Percentiles rank a stretch among this genome's conserved stretches.
These are phyloP conservation scores for Adrianichthys oophorus DNA, from an alignment of 2,797 vertebrate genomes.

Conservation along the genomic window DNA sequence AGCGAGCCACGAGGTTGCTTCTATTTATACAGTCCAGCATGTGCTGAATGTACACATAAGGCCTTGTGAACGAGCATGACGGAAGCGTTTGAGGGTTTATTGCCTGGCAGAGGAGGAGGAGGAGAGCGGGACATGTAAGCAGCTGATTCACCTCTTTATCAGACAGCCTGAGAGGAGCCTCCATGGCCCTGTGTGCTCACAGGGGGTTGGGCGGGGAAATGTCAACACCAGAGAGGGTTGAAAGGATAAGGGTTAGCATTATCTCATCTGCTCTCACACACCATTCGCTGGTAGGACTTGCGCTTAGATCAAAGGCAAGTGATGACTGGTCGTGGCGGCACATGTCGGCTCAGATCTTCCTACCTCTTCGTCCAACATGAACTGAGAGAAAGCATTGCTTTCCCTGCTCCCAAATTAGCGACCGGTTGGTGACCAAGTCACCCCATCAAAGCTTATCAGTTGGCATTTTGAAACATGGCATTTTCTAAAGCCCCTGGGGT, in stretches of 20 bases:
- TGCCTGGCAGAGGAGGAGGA: constrained; percentile 50
- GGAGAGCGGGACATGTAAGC: constrained; percentile 49
- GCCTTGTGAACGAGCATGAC: constrained; percentile 58
- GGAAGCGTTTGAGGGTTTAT: constrained; percentile 47
- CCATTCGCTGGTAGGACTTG: constrained; percentile 21
- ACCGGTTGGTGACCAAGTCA: constrained; percentile 69
- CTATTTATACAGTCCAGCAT: constrained; percentile 74
- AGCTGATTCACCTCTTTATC: constrained; percentile 73
- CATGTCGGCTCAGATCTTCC: constrained; percentile 21
- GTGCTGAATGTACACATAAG: constrained; percentile 77
- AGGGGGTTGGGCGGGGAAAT: constrained; percentile 65
- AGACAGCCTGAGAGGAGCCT: constrained; percentile 56
- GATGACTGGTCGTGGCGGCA: constrained; percentile 53
- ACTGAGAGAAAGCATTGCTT: constrained; percentile 40
- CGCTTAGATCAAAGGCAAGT: constrained; percentile 46
- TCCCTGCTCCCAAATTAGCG: constrained; percentile 64
- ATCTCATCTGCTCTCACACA: constrained; percentile 64
- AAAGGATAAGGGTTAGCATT: constrained; percentile 61
- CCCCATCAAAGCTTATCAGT: constrained; percentile 73
- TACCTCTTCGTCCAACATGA: neutral
- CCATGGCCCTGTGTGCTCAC: constrained; percentile 59
- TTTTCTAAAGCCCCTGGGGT: constrained; percentile 66
- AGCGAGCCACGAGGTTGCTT: constrained; percentile 65
- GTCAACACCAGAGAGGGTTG: constrained; percentile 64
- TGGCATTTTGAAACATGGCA: constrained; percentile 67